A percentile compares a stretch with the other conserved stretches of the same genome.
Evolutionary conservation across 2,113 vertebrate species (phyloP).

Genomic region (Chloebia gouldiae): DNA sequence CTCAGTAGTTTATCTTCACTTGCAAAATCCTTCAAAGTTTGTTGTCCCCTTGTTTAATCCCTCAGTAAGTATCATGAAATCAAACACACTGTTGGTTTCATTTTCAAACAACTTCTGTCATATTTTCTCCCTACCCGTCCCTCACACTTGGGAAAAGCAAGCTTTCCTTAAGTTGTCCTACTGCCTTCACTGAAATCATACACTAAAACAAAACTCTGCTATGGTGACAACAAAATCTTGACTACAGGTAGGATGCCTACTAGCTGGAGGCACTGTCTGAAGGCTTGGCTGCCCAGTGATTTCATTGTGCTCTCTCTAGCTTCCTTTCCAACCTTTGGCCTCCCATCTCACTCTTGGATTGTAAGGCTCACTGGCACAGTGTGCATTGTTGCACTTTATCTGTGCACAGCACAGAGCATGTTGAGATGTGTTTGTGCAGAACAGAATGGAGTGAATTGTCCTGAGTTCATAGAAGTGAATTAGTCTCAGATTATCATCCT

Average conservation of each 20-base stretch:
- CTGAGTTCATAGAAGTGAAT: neutral
- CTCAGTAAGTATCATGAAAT: neutral
- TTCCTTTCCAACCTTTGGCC: neutral
- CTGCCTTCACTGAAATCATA: neutral
- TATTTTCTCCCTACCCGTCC: neutral
- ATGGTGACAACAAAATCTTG: neutral
- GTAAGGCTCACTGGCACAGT: neutral
- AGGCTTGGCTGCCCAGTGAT: neutral
- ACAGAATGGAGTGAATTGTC: neutral
- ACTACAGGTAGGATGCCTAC: neutral
- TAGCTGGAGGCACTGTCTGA: neutral
- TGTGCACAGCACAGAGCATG: neutral
- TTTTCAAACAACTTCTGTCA: neutral
- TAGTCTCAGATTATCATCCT: neutral
- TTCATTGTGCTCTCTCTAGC: neutral
- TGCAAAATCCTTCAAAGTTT: neutral
- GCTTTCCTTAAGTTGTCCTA: neutral
- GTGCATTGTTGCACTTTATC: neutral
- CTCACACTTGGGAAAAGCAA: neutral
- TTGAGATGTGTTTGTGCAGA: neutral
- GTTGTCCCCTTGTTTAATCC: neutral
- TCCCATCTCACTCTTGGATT: neutral
- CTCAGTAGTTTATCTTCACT: neutral
- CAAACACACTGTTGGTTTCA: neutral
- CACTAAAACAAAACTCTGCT: neutral